These are phyloP conservation scores for Catostylus mosaicus DNA, from an alignment of 30 jellyfish, hydroid and myxozoan genomes.

Conservation along the genomic window DNA sequence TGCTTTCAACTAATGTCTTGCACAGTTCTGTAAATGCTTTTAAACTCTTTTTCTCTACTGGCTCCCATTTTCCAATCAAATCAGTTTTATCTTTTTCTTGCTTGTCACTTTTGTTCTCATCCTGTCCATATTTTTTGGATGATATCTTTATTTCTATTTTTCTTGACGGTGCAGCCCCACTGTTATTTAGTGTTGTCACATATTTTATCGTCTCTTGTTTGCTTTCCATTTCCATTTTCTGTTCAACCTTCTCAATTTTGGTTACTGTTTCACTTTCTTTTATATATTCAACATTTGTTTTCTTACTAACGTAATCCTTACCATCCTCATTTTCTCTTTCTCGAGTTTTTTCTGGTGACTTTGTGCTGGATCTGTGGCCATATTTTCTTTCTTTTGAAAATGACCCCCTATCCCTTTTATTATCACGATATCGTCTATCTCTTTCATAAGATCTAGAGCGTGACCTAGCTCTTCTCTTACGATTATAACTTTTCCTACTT, in stretches of 20 bases:
- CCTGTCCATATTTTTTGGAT: constrained; percentile 3
- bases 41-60: constrained; percentile 50
- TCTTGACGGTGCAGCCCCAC: background rate
- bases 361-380: background rate
- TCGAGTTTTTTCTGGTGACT: background rate
- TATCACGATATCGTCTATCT: background rate
- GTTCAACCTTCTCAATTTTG: background rate
- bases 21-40: constrained; percentile 64
- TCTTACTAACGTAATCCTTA: too few relatives aligned
- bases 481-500: background rate
- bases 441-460: background rate
- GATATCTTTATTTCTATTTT: constrained; percentile 51
- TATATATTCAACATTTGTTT: background rate
- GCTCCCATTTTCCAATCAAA: constrained; percentile 72
- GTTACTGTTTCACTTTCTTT: background rate
- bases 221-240: too few relatives aligned
- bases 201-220: background rate
- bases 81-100: constrained; percentile 19
- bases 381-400: background rate
- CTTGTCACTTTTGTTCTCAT: background rate
- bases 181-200: background rate
- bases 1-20: constrained; percentile 41
- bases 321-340: background rate
- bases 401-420: background rate
- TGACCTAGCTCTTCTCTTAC: background rate